These are phyloP conservation scores for Scarus forsteni DNA, from an alignment of 2,797 vertebrate genomes.

Conservation along the genomic window DNA sequence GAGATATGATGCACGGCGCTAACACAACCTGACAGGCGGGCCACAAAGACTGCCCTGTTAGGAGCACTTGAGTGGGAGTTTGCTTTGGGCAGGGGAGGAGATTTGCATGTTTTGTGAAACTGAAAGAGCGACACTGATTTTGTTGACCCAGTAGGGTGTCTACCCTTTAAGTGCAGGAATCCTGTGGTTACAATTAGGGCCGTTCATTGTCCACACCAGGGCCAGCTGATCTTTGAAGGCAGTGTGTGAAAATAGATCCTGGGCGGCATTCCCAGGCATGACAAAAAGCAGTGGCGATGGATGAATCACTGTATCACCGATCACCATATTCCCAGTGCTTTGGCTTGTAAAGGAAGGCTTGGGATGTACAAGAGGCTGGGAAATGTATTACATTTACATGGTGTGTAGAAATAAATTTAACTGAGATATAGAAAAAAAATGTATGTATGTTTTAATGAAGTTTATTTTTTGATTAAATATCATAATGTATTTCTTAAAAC, in stretches of 20 bases:
- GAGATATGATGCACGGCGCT: constrained; percentile 69
- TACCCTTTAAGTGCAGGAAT: constrained; percentile 32
- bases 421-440: too few species aligned
- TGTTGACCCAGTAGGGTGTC: constrained; percentile 37
- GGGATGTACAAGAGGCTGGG: too few species aligned
- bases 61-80: constrained; percentile 59
- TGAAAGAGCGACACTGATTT: constrained; percentile 42
- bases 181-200: constrained; percentile 53
- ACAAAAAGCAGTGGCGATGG: background rate
- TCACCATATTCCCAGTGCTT: too few species aligned
- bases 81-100: constrained; percentile 52
- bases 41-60: constrained; percentile 70
- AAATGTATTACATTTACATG: too few species aligned
- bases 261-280: constrained; percentile 22
- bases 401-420: too few species aligned
- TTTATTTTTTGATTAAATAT: too few species aligned
- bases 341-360: too few species aligned
- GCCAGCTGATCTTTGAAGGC: constrained; percentile 39
- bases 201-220: constrained; percentile 37
- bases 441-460: too few species aligned
- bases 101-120: constrained; percentile 58
- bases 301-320: too few species aligned
- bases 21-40: constrained; percentile 80
- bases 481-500: too few species aligned
- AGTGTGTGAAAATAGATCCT: constrained; percentile 51